phyloP scores from a whole-genome alignment of 2,888 invertebrate genomes.

The Harpagoxenus sublaevis region DNA sequence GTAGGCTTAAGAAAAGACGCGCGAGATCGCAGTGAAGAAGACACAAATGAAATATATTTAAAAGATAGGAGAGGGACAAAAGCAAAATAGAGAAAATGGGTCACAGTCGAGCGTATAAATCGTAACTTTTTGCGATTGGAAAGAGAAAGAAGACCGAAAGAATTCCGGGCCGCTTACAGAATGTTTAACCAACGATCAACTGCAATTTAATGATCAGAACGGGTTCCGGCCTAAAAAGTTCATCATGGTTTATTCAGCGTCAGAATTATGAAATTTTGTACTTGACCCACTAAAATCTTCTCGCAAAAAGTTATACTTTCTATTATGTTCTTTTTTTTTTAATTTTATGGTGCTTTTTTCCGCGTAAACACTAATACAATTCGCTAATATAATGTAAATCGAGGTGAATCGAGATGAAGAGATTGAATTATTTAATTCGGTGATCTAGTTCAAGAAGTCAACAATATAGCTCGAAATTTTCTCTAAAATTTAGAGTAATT shows the following conservation, averaged over 20 bases:
- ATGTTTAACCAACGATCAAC: background rate
- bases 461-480: background rate
- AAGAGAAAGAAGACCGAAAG: constrained; percentile 63
- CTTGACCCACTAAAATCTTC: background rate
- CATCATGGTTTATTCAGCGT: background rate
- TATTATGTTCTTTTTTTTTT: background rate
- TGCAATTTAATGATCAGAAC: constrained; percentile 8
- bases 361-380: background rate
- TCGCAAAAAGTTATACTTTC: constrained; percentile 2
- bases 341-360: background rate
- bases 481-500: background rate
- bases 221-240: constrained; percentile 18
- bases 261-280: constrained; percentile 21
- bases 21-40: constrained; percentile 49
- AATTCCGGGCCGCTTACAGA: constrained; percentile 54
- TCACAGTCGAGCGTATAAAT: constrained; percentile 64
- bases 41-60: constrained; percentile 38
- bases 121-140: constrained; percentile 64
- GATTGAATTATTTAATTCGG: constrained; percentile 14
- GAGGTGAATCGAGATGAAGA: constrained; percentile 32
- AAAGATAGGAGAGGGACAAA: constrained; percentile 14
- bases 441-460: constrained; percentile 21
- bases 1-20: constrained; percentile 67
- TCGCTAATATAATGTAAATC: constrained; percentile 4
- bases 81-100: constrained; percentile 20